Evolutionary conservation across 2,797 vertebrate genomes (phyloP).

Genomic region (Poecilia gillii): DNA sequence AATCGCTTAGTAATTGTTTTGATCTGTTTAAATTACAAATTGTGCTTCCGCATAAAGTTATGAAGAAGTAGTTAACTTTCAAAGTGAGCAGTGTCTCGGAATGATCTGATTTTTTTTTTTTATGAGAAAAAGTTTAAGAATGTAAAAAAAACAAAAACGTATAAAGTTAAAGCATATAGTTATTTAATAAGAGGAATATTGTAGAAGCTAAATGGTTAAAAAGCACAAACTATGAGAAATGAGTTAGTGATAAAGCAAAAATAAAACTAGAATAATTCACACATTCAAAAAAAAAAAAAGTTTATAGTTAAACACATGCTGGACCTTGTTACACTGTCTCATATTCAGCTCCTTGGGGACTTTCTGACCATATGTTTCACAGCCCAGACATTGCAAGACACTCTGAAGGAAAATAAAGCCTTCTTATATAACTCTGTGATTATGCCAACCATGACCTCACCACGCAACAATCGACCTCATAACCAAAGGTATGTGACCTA

Average conservation of each 20-base stretch:
- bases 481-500: constrained; percentile 65
- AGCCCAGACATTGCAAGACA: constrained; percentile 24
- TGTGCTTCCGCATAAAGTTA: background rate
- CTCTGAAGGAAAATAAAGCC: constrained; percentile 45
- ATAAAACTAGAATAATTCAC: background rate
- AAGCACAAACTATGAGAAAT: background rate
- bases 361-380: constrained; percentile 33
- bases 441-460: constrained; percentile 69
- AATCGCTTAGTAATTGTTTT: background rate
- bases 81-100: background rate
- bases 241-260: background rate
- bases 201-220: background rate
- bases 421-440: constrained; percentile 64
- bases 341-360: constrained; percentile 4
- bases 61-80: background rate
- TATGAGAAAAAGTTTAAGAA: background rate
- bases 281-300: background rate
- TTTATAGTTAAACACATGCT: constrained; percentile 10
- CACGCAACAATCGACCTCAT: constrained; percentile 57
- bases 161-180: background rate
- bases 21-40: background rate
- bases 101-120: background rate
- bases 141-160: background rate
- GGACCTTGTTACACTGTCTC: constrained; percentile 2
- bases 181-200: background rate